phyloP scores from a whole-genome alignment of 1,140 invertebrate genomes.

The Diorhabda elongata region DNA sequence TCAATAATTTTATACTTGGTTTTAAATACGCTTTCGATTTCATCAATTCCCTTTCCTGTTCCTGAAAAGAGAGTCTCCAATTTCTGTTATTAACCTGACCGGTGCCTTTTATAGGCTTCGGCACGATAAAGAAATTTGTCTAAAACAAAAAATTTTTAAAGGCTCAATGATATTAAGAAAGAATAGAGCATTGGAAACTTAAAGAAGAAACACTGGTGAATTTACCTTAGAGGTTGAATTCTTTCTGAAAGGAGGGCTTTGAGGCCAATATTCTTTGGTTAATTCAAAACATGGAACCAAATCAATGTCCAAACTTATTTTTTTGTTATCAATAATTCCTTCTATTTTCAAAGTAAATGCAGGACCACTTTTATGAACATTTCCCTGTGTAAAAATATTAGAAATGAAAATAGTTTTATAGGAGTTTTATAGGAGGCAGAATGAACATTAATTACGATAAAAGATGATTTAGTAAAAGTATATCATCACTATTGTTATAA shows the following conservation, averaged over 20 bases:
- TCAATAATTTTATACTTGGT: conserved; percentile 34
- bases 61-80: conserved; percentile 40
- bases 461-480: too few species aligned
- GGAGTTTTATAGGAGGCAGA: too few species aligned
- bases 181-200: neutral
- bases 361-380: conserved; percentile 25
- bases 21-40: conserved; percentile 26
- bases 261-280: conserved; percentile 31
- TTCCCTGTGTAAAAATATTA: conserved; percentile 1
- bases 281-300: conserved; percentile 40
- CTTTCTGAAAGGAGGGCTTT: conserved; percentile 6
- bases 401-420: too few species aligned
- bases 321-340: conserved; percentile 14
- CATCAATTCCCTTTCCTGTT: conserved; percentile 35
- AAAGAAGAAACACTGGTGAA: neutral
- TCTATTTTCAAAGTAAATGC: conserved; percentile 38
- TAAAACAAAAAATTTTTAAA: conserved; percentile 14
- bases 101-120: conserved; percentile 23
- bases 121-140: conserved; percentile 28
- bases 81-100: conserved; percentile 12
- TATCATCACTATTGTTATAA: too few species aligned
- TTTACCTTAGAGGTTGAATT: conserved; percentile 16
- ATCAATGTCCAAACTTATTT: conserved; percentile 35
- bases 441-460: too few species aligned
- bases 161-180: too few species aligned